Evolutionary conservation across 2,888 invertebrate genomes (phyloP).

Genomic region (Sphaeridia pumilis): DNA sequence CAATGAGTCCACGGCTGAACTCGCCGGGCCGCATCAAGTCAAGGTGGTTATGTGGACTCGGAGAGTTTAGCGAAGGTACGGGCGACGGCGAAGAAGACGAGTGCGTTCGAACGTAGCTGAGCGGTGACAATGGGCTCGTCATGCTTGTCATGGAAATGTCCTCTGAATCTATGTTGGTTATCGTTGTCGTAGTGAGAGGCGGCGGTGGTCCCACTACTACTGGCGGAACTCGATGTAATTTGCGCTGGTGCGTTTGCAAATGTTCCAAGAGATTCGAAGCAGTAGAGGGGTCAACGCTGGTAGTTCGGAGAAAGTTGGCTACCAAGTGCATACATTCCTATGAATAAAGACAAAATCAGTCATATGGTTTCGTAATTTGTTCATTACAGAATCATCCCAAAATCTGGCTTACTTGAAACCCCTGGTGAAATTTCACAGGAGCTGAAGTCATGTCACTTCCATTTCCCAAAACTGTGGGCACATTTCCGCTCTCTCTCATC

Average conservation of each 20-base stretch:
- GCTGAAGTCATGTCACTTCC: not conserved
- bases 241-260: not conserved
- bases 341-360: too few relatives aligned
- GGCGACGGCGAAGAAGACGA: conserved; percentile 8
- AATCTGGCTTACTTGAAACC: conserved; percentile 3
- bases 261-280: conserved; percentile 7
- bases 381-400: not conserved
- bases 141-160: not conserved
- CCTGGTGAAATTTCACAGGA: conserved; percentile 10
- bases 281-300: not conserved
- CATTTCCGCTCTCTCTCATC: conserved; percentile 1
- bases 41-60: not conserved
- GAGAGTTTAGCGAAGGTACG: conserved; percentile 2
- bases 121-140: conserved; percentile 5
- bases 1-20: too few relatives aligned
- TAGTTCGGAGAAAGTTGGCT: not conserved
- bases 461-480: not conserved
- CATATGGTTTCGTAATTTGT: not conserved
- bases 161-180: not conserved
- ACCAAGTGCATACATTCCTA: conserved; percentile 12
- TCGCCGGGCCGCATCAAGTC: not conserved
- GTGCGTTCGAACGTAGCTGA: conserved; percentile 2
- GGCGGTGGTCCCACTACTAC: not conserved
- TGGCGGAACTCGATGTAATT: not conserved
- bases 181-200: not conserved